Evolutionary conservation across 2,888 invertebrate genomes (phyloP).

Genomic region (Cataglyphis albicans): DNA sequence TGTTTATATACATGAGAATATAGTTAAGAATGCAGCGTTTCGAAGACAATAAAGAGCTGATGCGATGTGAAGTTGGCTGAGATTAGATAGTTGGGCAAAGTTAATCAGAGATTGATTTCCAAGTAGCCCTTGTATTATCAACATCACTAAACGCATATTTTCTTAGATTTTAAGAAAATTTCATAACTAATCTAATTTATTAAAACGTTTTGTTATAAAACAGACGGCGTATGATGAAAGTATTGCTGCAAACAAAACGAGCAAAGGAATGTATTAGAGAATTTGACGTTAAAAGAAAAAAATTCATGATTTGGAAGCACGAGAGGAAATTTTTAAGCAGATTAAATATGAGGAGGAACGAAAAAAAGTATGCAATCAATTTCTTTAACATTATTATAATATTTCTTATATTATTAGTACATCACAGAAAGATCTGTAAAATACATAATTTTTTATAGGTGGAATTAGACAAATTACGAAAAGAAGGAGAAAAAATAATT

Average conservation of each 20-base stretch:
- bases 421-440: too few relatives aligned
- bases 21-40: too few relatives aligned
- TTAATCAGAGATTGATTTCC: too few relatives aligned
- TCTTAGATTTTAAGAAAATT: slow-evolving; percentile 30
- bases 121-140: too few relatives aligned
- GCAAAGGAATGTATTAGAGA: slow-evolving; percentile 92
- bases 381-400: slow-evolving; percentile 85
- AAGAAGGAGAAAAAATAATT: slow-evolving; percentile 86
- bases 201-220: slow-evolving; percentile 44
- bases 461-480: too few relatives aligned
- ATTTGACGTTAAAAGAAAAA: slow-evolving; percentile 94
- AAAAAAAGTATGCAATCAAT: slow-evolving; percentile 81
- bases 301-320: slow-evolving; percentile 94
- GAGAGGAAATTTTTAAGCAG: slow-evolving; percentile 90
- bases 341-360: slow-evolving; percentile 65
- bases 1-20: too few relatives aligned
- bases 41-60: too few relatives aligned
- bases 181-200: slow-evolving; percentile 13
- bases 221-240: slow-evolving; percentile 95
- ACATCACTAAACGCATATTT: neutral
- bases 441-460: too few relatives aligned
- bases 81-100: too few relatives aligned
- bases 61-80: too few relatives aligned
- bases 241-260: slow-evolving; percentile 93
- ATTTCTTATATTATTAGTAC: too few relatives aligned